These are phyloP conservation scores for Caenorhabditis panamensis DNA, from an alignment of 2,888 invertebrate species.

Conservation along the genomic window DNA sequence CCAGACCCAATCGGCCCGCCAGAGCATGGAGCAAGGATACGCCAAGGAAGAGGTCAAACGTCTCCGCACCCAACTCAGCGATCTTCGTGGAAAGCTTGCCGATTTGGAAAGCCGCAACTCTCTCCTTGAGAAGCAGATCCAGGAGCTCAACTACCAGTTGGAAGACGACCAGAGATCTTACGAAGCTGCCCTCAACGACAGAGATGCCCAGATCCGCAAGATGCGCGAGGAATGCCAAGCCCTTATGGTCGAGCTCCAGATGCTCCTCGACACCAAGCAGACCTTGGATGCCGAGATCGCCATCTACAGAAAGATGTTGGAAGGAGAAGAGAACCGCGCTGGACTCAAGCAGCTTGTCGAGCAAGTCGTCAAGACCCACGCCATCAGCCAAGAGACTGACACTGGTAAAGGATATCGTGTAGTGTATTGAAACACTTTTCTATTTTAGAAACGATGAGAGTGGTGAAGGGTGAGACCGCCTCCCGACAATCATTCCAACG, in stretches of 20 bases:
- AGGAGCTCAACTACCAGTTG: constrained; percentile 83
- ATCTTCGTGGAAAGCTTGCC: constrained; percentile 82
- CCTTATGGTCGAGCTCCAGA: constrained; percentile 82
- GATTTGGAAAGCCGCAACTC: constrained; percentile 83
- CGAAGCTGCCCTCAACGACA: constrained; percentile 82
- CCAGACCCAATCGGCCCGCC: constrained; percentile 83
- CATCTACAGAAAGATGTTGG: constrained; percentile 84
- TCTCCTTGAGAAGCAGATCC: constrained; percentile 83
- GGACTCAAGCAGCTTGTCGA: constrained; percentile 81
- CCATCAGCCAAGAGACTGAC: constrained; percentile 78
- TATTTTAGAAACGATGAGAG: constrained; percentile 76
- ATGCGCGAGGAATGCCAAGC: constrained; percentile 82
- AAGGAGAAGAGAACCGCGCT: constrained; percentile 83
- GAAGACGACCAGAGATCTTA: constrained; percentile 83
- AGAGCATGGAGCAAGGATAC: constrained; percentile 82
- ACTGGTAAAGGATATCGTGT: constrained; percentile 61
- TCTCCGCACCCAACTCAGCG: constrained; percentile 82
- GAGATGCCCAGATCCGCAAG: constrained; percentile 81
- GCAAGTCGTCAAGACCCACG: constrained; percentile 81
- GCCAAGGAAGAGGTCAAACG: constrained; percentile 83
- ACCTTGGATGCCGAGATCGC: constrained; percentile 84
- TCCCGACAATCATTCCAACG: constrained; percentile 83
- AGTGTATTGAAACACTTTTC: background rate
- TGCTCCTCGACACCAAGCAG: constrained; percentile 83
- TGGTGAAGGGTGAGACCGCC: constrained; percentile 82